Evolutionary conservation across 2,113 vertebrate genomes (phyloP).

Genomic region (Macrotis lagotis): DNA sequence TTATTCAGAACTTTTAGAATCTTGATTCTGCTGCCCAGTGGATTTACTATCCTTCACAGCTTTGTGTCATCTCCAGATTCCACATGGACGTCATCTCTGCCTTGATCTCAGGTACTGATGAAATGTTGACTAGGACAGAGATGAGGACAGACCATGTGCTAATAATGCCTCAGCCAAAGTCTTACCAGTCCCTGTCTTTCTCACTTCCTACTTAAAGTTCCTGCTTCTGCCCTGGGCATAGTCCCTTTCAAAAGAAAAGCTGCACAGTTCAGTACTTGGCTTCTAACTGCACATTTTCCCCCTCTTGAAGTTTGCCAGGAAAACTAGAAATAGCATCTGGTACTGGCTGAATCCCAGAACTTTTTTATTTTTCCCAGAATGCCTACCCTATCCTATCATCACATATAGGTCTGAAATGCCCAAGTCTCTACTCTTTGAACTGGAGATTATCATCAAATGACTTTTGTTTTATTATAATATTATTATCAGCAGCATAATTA

Average conservation of each 20-base stretch:
- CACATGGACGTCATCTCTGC: not conserved
- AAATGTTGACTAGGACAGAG: not conserved
- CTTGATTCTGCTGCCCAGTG: not conserved
- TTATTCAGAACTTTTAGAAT: not conserved
- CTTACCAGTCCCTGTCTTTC: not conserved
- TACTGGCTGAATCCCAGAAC: not conserved
- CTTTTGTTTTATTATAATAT: not conserved
- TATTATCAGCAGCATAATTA: not conserved
- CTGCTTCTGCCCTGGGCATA: not conserved
- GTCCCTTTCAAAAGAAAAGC: not conserved
- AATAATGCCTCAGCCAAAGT: not conserved
- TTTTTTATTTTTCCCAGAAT: not conserved
- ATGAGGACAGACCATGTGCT: not conserved
- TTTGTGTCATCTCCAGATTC: not conserved
- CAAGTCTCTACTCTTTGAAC: not conserved
- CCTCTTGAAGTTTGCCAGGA: not conserved
- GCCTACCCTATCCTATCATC: not conserved
- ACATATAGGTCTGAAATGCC: not conserved
- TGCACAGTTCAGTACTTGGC: slow-evolving; percentile 1
- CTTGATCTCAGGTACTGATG: not conserved
- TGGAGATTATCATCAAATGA: not conserved
- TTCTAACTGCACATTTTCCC: not conserved
- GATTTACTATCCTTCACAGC: not conserved
- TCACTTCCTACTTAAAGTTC: not conserved
- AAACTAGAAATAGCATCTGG: not conserved